Base-by-base conservation (phyloP, 2,113 vertebrate genomes). In the Pseudonaja textilis region DNA sequence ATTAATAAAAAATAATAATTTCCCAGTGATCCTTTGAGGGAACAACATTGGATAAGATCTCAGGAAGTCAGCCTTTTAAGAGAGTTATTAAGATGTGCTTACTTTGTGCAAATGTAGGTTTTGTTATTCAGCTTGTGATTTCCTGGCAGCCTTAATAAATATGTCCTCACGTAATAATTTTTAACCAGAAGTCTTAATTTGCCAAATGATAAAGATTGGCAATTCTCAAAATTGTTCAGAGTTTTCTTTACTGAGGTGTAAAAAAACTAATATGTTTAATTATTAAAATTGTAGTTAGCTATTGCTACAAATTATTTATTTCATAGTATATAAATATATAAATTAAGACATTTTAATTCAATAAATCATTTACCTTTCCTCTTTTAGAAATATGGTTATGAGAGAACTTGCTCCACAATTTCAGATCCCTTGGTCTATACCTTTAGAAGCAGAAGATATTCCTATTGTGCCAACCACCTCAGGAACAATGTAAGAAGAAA, bases 391-490 rank as follows among this genome's bases (percentile, higher is more conserved):
- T 95, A 98, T 98, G 92, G 97, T 99, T 74, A 99, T 99, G 98
- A 97, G 98, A 97, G 98, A 99, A 95, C 98, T 99, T 93, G 98
- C 98, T 91, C 98, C 98, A 47, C 98, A 98, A 50, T 99, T 99
- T 97, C 98, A 98, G 61, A 99, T 99, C 91, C 98, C 98, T 0
- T 99, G 98, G 98, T 99, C 98, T 0, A 98, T 99, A 96, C 98
- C 98, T 52, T 95, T 99, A 94, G 98, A 99, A 97, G 98, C 98
- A 91, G 98, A 99, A 95, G 98, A 99, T 95, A 99, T 99, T 90
- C 98, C 98, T 52, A 99, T 99, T 96, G 98, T 99, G 89, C 98
- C 98, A 95, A 99, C 98, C 55, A 99, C 98, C 87, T 99, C 98
- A 92, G 98, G 98, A 93, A 99, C 98, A 93, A 99, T 99, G 98